Percentiles rank a stretch among this genome's conserved stretches.
These are phyloP conservation scores for Parapsyche elsis DNA, from an alignment of 1,140 invertebrate species.

Conservation along the genomic window DNA sequence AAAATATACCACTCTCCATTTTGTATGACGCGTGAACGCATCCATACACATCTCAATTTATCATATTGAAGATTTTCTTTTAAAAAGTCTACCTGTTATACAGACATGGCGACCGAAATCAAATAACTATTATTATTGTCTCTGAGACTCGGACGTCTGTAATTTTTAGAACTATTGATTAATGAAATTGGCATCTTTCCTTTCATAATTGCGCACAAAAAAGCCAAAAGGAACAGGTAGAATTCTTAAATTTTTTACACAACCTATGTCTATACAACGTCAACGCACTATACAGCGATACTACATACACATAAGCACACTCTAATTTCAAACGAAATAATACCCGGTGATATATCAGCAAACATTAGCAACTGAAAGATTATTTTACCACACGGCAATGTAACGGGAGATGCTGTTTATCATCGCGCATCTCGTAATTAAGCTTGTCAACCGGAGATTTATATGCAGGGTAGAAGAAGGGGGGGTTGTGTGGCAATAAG, in stretches of 20 bases:
- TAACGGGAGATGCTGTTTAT: slow-evolving; percentile 41
- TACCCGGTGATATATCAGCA: slow-evolving; percentile 16
- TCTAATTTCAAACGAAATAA: slow-evolving; percentile 1
- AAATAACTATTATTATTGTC: no score
- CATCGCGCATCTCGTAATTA: slow-evolving; percentile 42
- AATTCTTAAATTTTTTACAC: no score
- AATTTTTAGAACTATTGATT: neutral
- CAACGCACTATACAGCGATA: no score
- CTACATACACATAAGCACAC: neutral
- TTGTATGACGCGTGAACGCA: no score
- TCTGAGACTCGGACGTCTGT: neutral
- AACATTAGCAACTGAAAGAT: slow-evolving; percentile 25
- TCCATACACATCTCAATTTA: no score
- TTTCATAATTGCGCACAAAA: neutral
- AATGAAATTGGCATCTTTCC: neutral
- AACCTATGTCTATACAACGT: no score
- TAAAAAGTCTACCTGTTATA: neutral
- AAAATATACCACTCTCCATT: no score
- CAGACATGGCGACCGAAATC: neutral
- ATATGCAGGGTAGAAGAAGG: neutral
- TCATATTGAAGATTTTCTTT: neutral
- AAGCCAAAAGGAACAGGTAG: no score
- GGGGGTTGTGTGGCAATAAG: neutral
- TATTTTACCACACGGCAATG: slow-evolving; percentile 39
- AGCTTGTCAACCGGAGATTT: slow-evolving; percentile 41